Percentiles rank a stretch among this genome's conserved stretches.
These are phyloP conservation scores for Ceuthmochares aereus DNA, from an alignment of 2,113 vertebrate genomes.

Conservation along the genomic window DNA sequence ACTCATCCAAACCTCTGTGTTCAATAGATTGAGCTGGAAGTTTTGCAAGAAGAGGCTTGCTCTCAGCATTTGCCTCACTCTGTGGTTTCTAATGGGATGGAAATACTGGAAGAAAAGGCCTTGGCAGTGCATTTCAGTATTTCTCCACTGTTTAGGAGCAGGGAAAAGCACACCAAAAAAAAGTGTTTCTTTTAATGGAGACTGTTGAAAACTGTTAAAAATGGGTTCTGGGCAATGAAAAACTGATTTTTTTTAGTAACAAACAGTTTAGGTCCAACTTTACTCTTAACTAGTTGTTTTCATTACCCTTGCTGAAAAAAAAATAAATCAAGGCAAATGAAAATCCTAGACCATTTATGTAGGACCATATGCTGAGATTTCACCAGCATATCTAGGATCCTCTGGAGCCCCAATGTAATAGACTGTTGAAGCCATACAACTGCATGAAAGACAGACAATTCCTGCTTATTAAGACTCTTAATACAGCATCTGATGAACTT, in stretches of 20 bases:
- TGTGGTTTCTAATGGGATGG: conserved; percentile 39
- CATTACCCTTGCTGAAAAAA: neutral
- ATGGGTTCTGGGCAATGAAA: neutral
- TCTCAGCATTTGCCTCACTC: conserved; percentile 7
- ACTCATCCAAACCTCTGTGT: conserved; percentile 17
- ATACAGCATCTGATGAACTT: neutral
- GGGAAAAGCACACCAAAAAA: neutral
- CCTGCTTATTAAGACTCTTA: neutral
- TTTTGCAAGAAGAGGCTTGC: conserved; percentile 29
- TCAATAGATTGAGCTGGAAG: conserved; percentile 9
- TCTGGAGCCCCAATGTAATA: neutral
- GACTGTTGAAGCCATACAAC: neutral
- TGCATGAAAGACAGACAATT: neutral
- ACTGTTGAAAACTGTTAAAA: neutral
- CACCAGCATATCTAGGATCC: neutral
- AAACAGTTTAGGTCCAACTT: neutral
- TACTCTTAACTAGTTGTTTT: neutral
- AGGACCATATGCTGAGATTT: neutral
- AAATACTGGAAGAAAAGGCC: conserved; percentile 52
- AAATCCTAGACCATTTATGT: neutral
- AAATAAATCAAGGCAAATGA: neutral
- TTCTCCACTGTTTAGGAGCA: neutral
- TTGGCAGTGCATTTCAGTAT: conserved; percentile 14
- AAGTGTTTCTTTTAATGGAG: neutral
- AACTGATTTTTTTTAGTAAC: neutral